phyloP scores from a whole-genome alignment of 1,140 invertebrate species.

The Centruroides sculpturatus region DNA sequence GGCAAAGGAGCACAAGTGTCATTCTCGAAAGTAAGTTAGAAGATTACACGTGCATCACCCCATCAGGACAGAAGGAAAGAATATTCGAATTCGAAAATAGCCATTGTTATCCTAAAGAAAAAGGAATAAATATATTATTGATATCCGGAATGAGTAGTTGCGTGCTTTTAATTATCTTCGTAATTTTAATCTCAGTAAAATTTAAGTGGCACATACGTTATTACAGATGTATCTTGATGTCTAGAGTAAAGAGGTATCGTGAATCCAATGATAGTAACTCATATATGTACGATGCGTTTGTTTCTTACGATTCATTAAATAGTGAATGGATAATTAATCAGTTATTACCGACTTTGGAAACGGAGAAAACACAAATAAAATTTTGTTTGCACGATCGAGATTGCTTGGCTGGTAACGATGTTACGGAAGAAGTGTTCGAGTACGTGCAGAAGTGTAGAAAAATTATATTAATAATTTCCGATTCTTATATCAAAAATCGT shows the following conservation, averaged over 20 bases:
- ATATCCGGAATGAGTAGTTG: constrained; percentile 27
- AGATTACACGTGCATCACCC: constrained; percentile 21
- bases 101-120: constrained; percentile 12
- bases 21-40: not conserved
- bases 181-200: constrained; percentile 24
- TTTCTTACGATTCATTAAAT: constrained; percentile 48
- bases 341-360: constrained; percentile 40
- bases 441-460: constrained; percentile 42
- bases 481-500: constrained; percentile 44
- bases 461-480: constrained; percentile 44
- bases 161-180: constrained; percentile 25
- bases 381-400: constrained; percentile 49
- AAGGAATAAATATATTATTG: constrained; percentile 22
- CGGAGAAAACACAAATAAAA: constrained; percentile 35
- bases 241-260: not conserved
- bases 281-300: constrained; percentile 47
- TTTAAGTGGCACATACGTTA: constrained; percentile 37
- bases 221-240: constrained; percentile 34
- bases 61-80: constrained; percentile 24
- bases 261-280: constrained; percentile 6
- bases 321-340: constrained; percentile 38
- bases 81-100: constrained; percentile 12
- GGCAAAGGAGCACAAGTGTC: not conserved
- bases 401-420: constrained; percentile 43
- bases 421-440: constrained; percentile 42